phyloP scores from a whole-genome alignment of 1,140 invertebrate species.

The Cardiocondyla obscurior region DNA sequence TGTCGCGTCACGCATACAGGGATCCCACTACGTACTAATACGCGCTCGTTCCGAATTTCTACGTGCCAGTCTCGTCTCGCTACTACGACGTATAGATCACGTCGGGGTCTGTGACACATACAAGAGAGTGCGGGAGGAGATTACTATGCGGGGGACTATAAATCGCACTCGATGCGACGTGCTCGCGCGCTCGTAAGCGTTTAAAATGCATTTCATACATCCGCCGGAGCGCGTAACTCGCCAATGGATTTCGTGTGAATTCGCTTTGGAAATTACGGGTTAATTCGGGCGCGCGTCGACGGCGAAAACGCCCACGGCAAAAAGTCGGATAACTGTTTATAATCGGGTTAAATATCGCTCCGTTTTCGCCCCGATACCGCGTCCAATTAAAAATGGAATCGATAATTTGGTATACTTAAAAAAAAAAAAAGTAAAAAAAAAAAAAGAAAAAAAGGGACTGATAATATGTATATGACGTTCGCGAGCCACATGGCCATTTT shows the following conservation, averaged over 20 bases:
- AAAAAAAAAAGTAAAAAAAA: neutral
- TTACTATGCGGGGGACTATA: conserved; percentile 46
- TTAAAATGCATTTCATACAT: conserved; percentile 35
- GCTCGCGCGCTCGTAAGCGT: conserved; percentile 15
- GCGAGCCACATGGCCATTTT: neutral
- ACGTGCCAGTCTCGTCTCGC: neutral
- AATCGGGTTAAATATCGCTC: conserved; percentile 2
- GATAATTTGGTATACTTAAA: neutral
- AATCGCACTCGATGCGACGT: conserved; percentile 5
- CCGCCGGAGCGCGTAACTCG: neutral
- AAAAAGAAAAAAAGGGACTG: neutral
- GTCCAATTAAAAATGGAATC: neutral
- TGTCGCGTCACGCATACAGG: neutral
- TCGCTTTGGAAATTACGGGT: conserved; percentile 36
- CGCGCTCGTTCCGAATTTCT: conserved; percentile 8
- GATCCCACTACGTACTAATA: neutral
- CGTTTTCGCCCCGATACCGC: neutral
- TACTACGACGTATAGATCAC: conserved; percentile 24
- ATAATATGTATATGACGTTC: neutral
- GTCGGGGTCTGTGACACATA: neutral
- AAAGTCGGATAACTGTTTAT: conserved; percentile 14
- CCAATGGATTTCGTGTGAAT: conserved; percentile 29
- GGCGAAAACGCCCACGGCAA: neutral
- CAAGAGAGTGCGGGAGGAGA: conserved; percentile 30
- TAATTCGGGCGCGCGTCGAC: conserved; percentile 14